Base-by-base conservation (phyloP, 1,140 invertebrate genomes). In the Drosophila baimaii region DNA sequence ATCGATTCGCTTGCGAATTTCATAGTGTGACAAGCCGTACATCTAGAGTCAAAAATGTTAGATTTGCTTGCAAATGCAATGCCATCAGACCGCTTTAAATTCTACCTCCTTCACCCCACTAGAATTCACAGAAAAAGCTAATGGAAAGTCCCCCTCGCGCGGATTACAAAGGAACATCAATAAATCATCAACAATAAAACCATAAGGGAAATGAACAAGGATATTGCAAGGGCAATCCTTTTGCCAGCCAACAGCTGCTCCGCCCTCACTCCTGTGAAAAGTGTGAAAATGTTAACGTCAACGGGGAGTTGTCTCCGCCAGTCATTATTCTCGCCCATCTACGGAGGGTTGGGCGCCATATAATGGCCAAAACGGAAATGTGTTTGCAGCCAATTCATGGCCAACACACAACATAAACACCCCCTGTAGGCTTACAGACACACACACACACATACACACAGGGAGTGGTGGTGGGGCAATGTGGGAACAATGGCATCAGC, bases 381-480 rank as follows among this genome's bases (percentile, higher is more conserved):
- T 62, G 81, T 71, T 84, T 84, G 72, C 73, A 75, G 81, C 66
- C 83, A 84, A 84, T 84, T 84, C 81, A 84, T 85, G 72, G 81
- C 77, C 81, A 83, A 85, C 62, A 77, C 78, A 62, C 68, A 80
- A 76, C 77, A 77, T 59, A 83, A 77, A 77, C 77, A 85, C 72
- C 81, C 80, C 81, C 80, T 72, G 69, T 46, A 73, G 77, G 81
- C 46, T 65, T 74, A 81, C 76, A 81, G 79, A 79, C 54, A 56
- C 54, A 75, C 27, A 56, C 71, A 59, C 70, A 35, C 27, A 33
- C 25, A n/a, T 1, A 19, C 70, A 35, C 27, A 33, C 25, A n/a
- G 1, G 15, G 47, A 63, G 58, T 27, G 46, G 41, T 27, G 55
- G 62, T 33, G 29, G 56, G 19, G 54, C 27, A 33, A n/a, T n/a